A percentile compares a stretch with the other conserved stretches of the same genome.
Conservation (phyloP, 2,888 invertebrate species). For the Labia minor region DNA sequence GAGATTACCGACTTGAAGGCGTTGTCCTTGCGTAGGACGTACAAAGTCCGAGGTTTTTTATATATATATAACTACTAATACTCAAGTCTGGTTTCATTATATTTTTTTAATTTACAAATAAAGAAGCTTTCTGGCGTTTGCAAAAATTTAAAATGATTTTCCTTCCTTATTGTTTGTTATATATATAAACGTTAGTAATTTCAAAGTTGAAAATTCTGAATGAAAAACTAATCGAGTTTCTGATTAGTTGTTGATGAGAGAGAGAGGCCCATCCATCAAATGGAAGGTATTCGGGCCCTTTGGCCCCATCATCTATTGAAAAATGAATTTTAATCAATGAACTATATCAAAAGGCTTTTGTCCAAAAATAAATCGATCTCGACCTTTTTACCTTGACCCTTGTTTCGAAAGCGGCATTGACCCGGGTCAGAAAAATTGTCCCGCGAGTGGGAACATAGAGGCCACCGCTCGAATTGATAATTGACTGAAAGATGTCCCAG, state of each 20-base stretch:
- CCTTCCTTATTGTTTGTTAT: too few relatives aligned
- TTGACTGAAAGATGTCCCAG: neutral
- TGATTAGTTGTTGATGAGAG: neutral
- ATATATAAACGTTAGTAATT: neutral
- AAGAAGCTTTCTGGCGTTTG: too few relatives aligned
- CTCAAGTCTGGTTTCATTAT: too few relatives aligned
- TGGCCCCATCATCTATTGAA: constrained; percentile 1
- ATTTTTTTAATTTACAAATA: too few relatives aligned
- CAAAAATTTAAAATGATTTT: too few relatives aligned
- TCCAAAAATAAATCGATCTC: constrained; percentile 4
- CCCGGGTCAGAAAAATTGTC: neutral
- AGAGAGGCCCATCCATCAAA: neutral
- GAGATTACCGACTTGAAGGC: too few relatives aligned
- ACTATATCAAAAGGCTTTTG: constrained; percentile 13
- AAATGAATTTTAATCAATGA: constrained; percentile 13
- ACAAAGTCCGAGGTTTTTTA: too few relatives aligned
- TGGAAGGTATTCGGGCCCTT: neutral
- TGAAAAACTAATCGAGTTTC: neutral
- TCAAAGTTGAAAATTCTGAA: neutral
- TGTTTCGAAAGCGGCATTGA: neutral
- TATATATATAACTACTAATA: too few relatives aligned
- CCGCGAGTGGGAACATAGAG: too few relatives aligned
- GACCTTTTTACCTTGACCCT: constrained; percentile 13
- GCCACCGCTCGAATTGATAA: too few relatives aligned
- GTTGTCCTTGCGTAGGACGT: too few relatives aligned